These are phyloP conservation scores for Castor canadensis DNA, from an alignment of 2,113 vertebrate genomes.

Conservation along the genomic window DNA sequence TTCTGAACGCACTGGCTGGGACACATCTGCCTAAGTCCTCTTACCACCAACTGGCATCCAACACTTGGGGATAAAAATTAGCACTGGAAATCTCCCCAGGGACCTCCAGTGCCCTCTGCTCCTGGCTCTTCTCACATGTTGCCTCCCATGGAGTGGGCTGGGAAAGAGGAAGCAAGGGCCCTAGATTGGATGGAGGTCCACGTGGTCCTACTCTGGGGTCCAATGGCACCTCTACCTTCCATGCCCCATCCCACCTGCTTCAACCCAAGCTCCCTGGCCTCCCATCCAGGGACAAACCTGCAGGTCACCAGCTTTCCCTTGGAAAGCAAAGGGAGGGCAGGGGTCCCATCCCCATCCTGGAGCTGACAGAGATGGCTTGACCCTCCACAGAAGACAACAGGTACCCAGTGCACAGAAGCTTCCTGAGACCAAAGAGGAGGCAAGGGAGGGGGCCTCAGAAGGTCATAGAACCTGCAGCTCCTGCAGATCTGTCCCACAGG, in stretches of 20 bases:
- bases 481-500: background rate
- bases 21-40: background rate
- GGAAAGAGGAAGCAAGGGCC: background rate
- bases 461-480: background rate
- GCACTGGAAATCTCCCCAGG: background rate
- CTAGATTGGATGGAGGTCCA: background rate
- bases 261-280: background rate
- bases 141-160: background rate
- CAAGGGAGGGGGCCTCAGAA: background rate
- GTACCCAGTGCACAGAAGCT: background rate
- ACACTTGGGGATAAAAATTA: too few relatives aligned
- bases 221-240: too few relatives aligned
- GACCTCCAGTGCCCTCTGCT: too few relatives aligned
- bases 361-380: background rate
- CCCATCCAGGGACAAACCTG: background rate
- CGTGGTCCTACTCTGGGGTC: too few relatives aligned
- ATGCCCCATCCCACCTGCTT: background rate
- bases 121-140: too few relatives aligned
- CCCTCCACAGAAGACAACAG: background rate
- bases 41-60: background rate
- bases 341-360: background rate
- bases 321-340: background rate
- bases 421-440: fast-evolving
- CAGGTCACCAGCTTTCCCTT: background rate
- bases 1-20: background rate